Conservation (phyloP, 1,140 invertebrate genomes). For the Subanguina moxae region DNA sequence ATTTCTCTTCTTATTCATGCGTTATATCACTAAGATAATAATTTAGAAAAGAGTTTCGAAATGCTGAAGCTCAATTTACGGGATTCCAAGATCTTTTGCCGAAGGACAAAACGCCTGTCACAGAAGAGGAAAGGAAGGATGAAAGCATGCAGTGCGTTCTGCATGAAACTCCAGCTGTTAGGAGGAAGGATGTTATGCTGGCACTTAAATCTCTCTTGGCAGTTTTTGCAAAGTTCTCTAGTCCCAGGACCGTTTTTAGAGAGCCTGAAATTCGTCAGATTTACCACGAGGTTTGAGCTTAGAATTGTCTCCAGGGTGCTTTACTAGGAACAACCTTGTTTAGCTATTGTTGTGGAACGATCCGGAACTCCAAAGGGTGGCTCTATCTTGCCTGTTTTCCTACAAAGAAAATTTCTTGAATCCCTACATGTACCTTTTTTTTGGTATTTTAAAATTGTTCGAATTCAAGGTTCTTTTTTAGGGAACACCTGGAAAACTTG, state of each 20-base stretch:
- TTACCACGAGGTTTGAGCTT: constrained; percentile 12
- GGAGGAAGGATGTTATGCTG: background rate
- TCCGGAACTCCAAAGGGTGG: constrained; percentile 2
- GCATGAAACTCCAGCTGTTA: background rate
- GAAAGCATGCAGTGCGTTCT: too few relatives aligned
- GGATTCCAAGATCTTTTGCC: background rate
- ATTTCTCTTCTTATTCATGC: too few relatives aligned
- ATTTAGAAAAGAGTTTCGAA: background rate
- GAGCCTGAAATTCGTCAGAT: constrained; percentile 2
- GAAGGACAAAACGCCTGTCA: background rate
- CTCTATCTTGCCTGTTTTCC: background rate
- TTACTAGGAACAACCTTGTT: background rate
- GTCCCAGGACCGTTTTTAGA: constrained; percentile 6
- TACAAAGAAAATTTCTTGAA: background rate
- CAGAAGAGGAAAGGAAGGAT: too few relatives aligned
- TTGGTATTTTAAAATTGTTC: background rate
- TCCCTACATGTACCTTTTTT: background rate
- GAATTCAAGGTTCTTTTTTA: background rate
- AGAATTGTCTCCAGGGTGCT: background rate
- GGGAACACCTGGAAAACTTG: constrained; percentile 15
- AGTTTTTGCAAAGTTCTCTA: constrained; percentile 6
- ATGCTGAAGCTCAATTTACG: background rate
- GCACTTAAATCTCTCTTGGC: constrained; percentile 1
- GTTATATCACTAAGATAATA: background rate
- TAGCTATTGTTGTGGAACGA: constrained; percentile 1